phyloP scores from a whole-genome alignment of 1,140 invertebrate species.

The Pseudomyrmex cubaensis region DNA sequence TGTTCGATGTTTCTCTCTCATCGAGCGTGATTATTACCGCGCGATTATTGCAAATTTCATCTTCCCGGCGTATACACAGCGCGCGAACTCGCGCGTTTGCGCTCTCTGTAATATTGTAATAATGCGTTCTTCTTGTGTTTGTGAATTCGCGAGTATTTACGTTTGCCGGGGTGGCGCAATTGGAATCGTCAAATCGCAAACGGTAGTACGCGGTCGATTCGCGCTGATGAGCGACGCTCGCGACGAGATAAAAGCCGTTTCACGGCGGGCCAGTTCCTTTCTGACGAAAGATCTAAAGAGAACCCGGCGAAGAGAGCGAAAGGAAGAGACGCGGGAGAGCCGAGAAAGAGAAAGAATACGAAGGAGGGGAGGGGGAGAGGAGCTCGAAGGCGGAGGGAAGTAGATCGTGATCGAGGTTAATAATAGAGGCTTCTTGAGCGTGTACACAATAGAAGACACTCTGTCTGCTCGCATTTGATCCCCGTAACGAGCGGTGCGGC shows the following conservation, averaged over 20 bases:
- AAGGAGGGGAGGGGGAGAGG: neutral
- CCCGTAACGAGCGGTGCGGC: conserved; percentile 69
- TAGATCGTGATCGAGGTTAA: conserved; percentile 73
- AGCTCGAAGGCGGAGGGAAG: conserved; percentile 31
- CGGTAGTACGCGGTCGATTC: conserved; percentile 26
- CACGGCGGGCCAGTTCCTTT: conserved; percentile 32
- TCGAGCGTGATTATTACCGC: conserved; percentile 25
- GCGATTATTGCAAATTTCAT: neutral
- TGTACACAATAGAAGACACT: conserved; percentile 71
- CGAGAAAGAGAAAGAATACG: conserved; percentile 13
- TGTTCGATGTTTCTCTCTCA: neutral
- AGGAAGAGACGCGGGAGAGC: conserved; percentile 2
- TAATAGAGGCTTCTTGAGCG: conserved; percentile 70
- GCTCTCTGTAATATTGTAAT: neutral
- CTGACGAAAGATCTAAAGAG: conserved; percentile 37
- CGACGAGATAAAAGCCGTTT: conserved; percentile 53
- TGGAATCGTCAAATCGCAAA: conserved; percentile 25
- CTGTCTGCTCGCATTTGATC: conserved; percentile 74
- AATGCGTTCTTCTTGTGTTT: neutral
- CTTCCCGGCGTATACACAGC: too few relatives aligned
- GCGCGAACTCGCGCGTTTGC: neutral
- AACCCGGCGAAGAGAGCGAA: conserved; percentile 1
- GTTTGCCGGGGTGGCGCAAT: neutral
- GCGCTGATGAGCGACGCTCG: conserved; percentile 32
- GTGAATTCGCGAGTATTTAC: neutral